phyloP scores from a whole-genome alignment of 2,113 vertebrate genomes.

The Pomatostomus ruficeps region DNA sequence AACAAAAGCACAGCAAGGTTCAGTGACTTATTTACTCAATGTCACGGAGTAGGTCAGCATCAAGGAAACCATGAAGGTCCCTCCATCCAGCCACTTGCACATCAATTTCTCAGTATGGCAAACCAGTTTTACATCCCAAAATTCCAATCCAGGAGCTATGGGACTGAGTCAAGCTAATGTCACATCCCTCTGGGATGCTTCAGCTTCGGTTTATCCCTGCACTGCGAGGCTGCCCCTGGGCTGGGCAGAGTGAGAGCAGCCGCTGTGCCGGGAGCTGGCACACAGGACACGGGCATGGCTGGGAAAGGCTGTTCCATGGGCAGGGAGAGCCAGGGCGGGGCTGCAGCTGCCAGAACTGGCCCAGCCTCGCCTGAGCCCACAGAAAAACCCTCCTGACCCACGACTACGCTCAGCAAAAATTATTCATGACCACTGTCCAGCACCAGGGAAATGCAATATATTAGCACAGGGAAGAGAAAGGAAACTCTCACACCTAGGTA shows the following conservation, averaged over 20 bases:
- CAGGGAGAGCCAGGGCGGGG: background rate
- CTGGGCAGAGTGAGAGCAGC: background rate
- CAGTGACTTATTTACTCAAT: background rate
- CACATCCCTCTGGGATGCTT: background rate
- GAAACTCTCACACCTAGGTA: background rate
- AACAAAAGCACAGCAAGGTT: background rate
- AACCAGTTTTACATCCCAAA: background rate
- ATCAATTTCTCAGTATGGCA: background rate
- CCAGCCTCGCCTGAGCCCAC: background rate
- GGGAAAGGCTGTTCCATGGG: background rate
- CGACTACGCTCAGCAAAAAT: background rate
- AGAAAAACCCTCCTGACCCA: background rate
- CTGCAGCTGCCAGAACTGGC: background rate
- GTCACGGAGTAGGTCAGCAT: background rate
- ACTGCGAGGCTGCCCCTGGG: background rate
- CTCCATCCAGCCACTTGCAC: background rate
- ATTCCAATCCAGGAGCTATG: background rate
- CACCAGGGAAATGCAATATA: background rate
- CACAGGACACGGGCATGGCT: rapidly evolving
- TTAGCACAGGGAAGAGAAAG: background rate
- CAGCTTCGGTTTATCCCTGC: background rate
- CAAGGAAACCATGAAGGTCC: background rate
- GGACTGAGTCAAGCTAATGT: background rate
- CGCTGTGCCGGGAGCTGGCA: background rate
- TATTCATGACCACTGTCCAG: background rate